Evolutionary conservation across 2,113 vertebrate genomes (phyloP), one percentile per base, ranked within the genome.

Genomic region (Bujurquina vittata): DNA sequence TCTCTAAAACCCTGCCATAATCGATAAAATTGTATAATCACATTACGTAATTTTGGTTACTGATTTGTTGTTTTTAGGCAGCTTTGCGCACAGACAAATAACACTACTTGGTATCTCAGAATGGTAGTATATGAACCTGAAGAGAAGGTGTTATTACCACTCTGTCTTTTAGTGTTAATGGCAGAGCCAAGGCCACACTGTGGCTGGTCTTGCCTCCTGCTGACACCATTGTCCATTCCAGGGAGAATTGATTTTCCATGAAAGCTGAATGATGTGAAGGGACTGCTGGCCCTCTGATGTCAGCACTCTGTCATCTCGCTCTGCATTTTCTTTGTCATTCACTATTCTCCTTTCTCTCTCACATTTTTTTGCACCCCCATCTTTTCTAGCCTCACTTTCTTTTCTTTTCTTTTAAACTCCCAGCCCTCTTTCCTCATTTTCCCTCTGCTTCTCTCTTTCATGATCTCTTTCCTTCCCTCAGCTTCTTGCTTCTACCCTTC

Each of bases 221-320:
- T 88, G 77, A 89, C 87, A 86, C 85, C 35, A 23, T 73, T 81
- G 87, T 85, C 84, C 84, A 74, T 76, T 67, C 86, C 75, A 31
- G 33, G 11, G 75, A 92, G 80, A 90, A 93, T 90, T 82, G 88
- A 92, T 93, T 93, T 92, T 89, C 83, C 87, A 77, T 87, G 87
- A 90, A 85, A 31, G 88, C 88, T 89, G 91, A 91, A 84, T 89
- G 87, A 93, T 93, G 84, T 67, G 80, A 83, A 82, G 77, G 31
- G 86, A 86, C 80, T 87, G 84, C 84, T 88, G 88, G 84, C 74
- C 79, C 79, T 91, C 84, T 93, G 89, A 93, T 91, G 88, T 93
- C 91, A 93, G 86, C 90, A 81, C 83, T 91, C 81, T 92, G 91
- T 92, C 90, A 92, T 93, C 78, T 62, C 29, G 62, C 40, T 65